A percentile compares a stretch with the other conserved stretches of the same genome.
Evolutionary conservation across 2,113 vertebrate species (phyloP).

Genomic region (Chionis minor): DNA sequence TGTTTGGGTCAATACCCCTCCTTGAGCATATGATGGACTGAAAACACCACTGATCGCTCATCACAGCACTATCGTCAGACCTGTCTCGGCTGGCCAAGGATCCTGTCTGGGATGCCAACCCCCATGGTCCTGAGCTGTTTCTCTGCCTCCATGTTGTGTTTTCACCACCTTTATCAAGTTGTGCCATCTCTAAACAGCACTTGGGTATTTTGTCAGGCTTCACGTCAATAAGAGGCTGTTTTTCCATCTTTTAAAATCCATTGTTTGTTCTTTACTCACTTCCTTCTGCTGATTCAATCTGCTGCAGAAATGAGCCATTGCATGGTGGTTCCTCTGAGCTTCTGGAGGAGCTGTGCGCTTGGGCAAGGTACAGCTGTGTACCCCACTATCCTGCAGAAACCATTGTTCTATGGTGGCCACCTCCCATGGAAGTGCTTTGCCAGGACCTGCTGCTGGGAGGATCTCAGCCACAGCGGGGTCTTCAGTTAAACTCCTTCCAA

Average conservation of each 20-base stretch:
- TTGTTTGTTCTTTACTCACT: slow-evolving; percentile 2
- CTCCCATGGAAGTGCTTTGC: background rate
- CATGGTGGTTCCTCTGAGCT: background rate
- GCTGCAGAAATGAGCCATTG: background rate
- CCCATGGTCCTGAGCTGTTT: background rate
- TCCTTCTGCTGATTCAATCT: slow-evolving; percentile 13
- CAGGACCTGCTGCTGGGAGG: background rate
- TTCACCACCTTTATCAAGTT: background rate
- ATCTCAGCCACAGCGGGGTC: background rate
- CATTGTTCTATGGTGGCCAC: background rate
- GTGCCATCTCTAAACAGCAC: background rate
- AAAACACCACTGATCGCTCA: background rate
- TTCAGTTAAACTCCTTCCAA: background rate
- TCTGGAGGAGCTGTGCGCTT: background rate
- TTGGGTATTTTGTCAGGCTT: background rate
- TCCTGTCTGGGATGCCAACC: background rate
- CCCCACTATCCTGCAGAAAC: background rate
- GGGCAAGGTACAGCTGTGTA: background rate
- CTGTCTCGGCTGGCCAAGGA: background rate
- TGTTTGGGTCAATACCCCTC: background rate
- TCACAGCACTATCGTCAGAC: background rate
- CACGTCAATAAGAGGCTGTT: background rate
- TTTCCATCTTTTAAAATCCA: background rate
- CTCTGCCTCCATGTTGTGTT: slow-evolving; percentile 4
- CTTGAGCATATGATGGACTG: background rate